These are phyloP conservation scores for Saturnia japonica DNA, from an alignment of 2,888 invertebrate species.

Conservation along the genomic window DNA sequence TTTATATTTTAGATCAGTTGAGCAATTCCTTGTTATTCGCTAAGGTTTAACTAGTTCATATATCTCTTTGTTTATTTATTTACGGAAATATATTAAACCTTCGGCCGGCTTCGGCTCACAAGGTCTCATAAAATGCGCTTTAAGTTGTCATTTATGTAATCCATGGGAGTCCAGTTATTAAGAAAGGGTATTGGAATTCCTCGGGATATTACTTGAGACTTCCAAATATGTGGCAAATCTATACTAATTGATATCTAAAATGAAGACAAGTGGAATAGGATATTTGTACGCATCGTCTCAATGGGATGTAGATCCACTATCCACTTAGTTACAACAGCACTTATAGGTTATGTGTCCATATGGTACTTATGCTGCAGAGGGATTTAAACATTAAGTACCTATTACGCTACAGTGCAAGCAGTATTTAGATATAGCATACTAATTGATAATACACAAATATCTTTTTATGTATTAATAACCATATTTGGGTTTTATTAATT, in stretches of 20 bases:
- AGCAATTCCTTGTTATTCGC: not conserved
- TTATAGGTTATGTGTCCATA: no score
- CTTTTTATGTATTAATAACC: no score
- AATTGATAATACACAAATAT: not conserved
- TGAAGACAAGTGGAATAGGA: not conserved
- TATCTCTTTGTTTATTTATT: not conserved
- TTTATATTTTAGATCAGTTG: not conserved
- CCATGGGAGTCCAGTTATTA: no score
- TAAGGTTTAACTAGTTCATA: no score
- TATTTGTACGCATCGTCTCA: not conserved
- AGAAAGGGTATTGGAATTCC: no score
- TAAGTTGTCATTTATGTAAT: no score
- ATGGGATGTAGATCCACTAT: not conserved
- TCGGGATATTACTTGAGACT: no score
- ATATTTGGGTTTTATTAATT: not conserved
- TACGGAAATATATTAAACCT: not conserved
- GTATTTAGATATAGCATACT: not conserved
- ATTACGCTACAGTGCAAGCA: not conserved
- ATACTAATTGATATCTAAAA: no score
- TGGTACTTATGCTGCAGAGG: not conserved
- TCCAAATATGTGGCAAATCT: no score
- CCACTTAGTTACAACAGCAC: not conserved
- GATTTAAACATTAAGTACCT: not conserved
- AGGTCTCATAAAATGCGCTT: no score
- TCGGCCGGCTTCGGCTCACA: no score